Evolutionary conservation across 2,888 invertebrate genomes (phyloP).

Genomic region (Mantis religiosa): DNA sequence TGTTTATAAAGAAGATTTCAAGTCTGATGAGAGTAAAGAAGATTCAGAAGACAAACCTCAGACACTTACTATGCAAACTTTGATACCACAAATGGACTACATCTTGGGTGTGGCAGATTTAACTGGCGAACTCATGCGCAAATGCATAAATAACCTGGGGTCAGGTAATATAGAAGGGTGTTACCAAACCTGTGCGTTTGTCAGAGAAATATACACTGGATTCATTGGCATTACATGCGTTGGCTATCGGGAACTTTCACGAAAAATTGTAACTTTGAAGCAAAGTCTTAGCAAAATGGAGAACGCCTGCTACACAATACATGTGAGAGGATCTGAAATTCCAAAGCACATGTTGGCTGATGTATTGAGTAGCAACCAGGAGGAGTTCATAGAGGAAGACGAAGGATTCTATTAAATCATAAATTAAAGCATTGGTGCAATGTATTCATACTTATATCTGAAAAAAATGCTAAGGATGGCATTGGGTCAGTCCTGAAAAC

Average conservation of each 20-base stretch:
- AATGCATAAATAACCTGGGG: constrained; percentile 77
- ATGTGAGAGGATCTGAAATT: constrained; percentile 75
- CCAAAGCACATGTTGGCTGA: constrained; percentile 63
- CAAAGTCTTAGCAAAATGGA: constrained; percentile 81
- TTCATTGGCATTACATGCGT: constrained; percentile 48
- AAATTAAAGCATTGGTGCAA: background rate
- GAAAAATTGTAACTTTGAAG: constrained; percentile 66
- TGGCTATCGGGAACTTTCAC: constrained; percentile 59
- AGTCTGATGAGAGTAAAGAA: background rate
- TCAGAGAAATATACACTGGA: constrained; percentile 43
- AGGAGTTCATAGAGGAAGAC: constrained; percentile 45
- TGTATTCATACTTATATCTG: background rate
- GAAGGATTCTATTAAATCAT: constrained; percentile 45
- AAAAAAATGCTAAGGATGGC: too few species aligned
- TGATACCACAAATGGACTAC: constrained; percentile 51
- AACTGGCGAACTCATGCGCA: constrained; percentile 87
- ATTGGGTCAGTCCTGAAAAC: too few species aligned
- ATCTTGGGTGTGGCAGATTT: constrained; percentile 81
- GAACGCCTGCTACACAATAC: constrained; percentile 73
- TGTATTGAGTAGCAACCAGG: constrained; percentile 45
- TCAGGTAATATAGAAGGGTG: constrained; percentile 70
- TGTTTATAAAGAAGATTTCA: constrained; percentile 40
- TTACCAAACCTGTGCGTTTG: constrained; percentile 63
- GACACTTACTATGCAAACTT: constrained; percentile 18
- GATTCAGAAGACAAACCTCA: constrained; percentile 24